Evolutionary conservation across 1,140 invertebrate genomes (phyloP), one percentile per base, ranked within the genome.

Genomic region (Saccostrea glomerata): DNA sequence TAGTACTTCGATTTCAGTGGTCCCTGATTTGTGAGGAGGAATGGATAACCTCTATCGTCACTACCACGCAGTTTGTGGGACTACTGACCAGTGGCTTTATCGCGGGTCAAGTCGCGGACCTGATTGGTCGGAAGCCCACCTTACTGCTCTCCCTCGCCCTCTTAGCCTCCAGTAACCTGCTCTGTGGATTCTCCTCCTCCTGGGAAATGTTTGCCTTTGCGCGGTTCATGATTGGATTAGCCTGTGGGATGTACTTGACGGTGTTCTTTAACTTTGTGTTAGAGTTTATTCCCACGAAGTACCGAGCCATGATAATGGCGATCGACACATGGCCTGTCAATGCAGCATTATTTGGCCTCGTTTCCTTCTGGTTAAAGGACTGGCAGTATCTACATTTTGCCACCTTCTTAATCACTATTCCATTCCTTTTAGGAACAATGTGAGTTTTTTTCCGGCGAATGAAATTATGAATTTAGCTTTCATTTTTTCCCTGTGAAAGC

Each of bases 21-120:
- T 66, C 90, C 55, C 87, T 94, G 36, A 87, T 93, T 4, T 94
- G 93, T 89, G 91, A 92, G 36, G 77, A 88, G 47, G 87, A 87
- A 4, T 93, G 89, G 87, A 87, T 93, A 13, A 84, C 86, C n/a
- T 87, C 92, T 20, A 86, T 89, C 4, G 92, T 93, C 60, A 93
- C 91, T 17, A 92, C 90, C 0, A 89, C 93, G 13, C 93, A 93
- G 86, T 93, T 94, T 92, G 91, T 86, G 0, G 93, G 93, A 12
- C 89, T 93, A 2, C 87, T 93, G 3, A 13, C 92, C 36, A 92
- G 93, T 3, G 91, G 92, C 11, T 56, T 91, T 20, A 30, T 92
- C 2, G 84, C 89, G 4, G 92, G 92, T 25, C 92, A 93, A 25
- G 15, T 92, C 0, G 91, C 91, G 2, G 93, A 94, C 89, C 36